These are phyloP conservation scores for Stenurella melanura DNA, from an alignment of 2,888 invertebrate species.

Conservation along the genomic window DNA sequence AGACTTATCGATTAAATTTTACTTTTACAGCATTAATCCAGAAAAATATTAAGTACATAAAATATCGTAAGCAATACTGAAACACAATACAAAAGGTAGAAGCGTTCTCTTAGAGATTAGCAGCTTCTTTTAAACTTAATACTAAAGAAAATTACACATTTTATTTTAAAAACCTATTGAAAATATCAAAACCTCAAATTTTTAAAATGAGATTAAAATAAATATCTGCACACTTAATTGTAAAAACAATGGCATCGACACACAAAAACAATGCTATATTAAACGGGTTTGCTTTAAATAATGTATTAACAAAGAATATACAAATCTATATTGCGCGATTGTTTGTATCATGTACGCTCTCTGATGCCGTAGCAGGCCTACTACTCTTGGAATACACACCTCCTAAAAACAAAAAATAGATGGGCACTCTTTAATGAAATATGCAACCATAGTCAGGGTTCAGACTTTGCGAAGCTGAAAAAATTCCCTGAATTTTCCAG, in stretches of 20 bases:
- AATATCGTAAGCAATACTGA: constrained; percentile 37
- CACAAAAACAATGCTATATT: constrained; percentile 75
- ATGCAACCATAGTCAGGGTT: no score
- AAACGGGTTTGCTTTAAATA: constrained; percentile 91
- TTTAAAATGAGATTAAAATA: constrained; percentile 10
- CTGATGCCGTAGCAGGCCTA: constrained; percentile 89
- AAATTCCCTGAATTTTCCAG: no score
- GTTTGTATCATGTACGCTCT: constrained; percentile 92
- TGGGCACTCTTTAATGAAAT: no score
- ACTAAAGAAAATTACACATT: neutral
- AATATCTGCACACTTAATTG: constrained; percentile 26
- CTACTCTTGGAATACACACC: constrained; percentile 88
- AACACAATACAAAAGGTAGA: constrained; percentile 17
- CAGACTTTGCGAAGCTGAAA: no score
- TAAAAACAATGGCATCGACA: constrained; percentile 42
- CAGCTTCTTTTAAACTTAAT: constrained; percentile 12
- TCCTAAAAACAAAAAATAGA: constrained; percentile 76
- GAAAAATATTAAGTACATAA: constrained; percentile 37
- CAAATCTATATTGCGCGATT: constrained; percentile 91
- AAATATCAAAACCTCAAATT: constrained; percentile 10
- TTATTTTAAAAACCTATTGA: neutral
- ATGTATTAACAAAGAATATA: constrained; percentile 88
- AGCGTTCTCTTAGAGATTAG: constrained; percentile 20
- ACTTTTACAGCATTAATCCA: constrained; percentile 19
- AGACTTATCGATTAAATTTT: constrained; percentile 32